Percentiles rank a stretch among this genome's conserved stretches.
Evolutionary conservation across 2,888 invertebrate genomes (phyloP).

Genomic region (Trichacis sp.): DNA sequence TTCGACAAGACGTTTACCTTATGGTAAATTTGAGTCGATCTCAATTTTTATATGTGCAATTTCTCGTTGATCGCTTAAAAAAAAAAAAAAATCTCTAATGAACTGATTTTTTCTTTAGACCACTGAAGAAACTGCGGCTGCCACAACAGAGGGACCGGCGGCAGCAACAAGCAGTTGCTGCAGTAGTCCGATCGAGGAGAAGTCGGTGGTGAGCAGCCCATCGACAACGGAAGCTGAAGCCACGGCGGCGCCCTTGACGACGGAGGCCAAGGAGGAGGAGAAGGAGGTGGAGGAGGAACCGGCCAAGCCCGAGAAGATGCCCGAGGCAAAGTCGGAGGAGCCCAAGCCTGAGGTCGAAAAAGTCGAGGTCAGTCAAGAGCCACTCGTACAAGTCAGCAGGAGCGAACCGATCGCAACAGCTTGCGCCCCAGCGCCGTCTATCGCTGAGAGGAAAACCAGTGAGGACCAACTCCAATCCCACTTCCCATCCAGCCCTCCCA

Average conservation of each 20-base stretch:
- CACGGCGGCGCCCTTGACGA: conserved; percentile 28
- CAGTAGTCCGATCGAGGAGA: conserved; percentile 56
- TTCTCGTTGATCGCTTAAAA: too few relatives aligned
- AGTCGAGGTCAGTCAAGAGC: conserved; percentile 66
- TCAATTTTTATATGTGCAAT: too few relatives aligned
- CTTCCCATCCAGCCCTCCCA: conserved; percentile 65
- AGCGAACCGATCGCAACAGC: conserved; percentile 59
- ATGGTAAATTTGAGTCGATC: too few relatives aligned
- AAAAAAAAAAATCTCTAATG: too few relatives aligned
- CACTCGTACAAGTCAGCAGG: conserved; percentile 51
- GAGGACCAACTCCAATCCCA: conserved; percentile 62
- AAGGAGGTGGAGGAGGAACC: conserved; percentile 36
- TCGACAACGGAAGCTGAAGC: conserved; percentile 51
- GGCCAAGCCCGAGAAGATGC: neutral
- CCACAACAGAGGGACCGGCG: conserved; percentile 39
- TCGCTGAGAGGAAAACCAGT: conserved; percentile 68
- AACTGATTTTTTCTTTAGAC: too few relatives aligned
- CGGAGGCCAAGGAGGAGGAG: conserved; percentile 43
- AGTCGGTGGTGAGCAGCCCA: conserved; percentile 59
- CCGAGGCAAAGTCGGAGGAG: too few relatives aligned
- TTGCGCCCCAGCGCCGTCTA: conserved; percentile 59
- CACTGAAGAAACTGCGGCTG: too few relatives aligned
- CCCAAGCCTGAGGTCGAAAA: conserved; percentile 46
- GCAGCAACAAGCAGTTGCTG: conserved; percentile 35
- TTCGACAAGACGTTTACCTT: too few relatives aligned